Percentiles rank a stretch among this genome's conserved stretches.
These are phyloP conservation scores for Meta bourneti DNA, from an alignment of 2,888 invertebrate species.

Conservation along the genomic window DNA sequence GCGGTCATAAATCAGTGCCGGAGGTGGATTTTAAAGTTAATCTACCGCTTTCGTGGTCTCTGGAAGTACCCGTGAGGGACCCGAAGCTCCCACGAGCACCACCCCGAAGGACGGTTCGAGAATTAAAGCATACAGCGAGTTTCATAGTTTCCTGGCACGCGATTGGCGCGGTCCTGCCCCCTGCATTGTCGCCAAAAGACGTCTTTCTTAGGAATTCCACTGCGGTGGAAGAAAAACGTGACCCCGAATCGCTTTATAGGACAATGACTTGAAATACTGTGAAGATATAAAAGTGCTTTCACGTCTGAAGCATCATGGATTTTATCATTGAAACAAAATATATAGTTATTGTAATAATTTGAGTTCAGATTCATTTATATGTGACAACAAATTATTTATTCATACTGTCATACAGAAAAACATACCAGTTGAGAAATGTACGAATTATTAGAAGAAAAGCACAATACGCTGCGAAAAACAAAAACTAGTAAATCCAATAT, in stretches of 20 bases:
- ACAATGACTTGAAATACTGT: too few species aligned
- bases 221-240: background rate
- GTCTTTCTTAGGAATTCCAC: background rate
- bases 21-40: conserved; percentile 60
- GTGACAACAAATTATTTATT: too few species aligned
- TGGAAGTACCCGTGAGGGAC: conserved; percentile 41
- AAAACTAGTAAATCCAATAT: too few species aligned
- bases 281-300: too few species aligned
- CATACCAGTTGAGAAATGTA: too few species aligned
- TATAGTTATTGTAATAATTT: too few species aligned
- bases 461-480: too few species aligned
- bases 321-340: too few species aligned
- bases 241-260: background rate
- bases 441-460: too few species aligned
- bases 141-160: conserved; percentile 22
- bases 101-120: background rate
- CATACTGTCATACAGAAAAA: too few species aligned
- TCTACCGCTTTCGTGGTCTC: conserved; percentile 53
- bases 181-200: conserved; percentile 15
- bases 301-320: too few species aligned
- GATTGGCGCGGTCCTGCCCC: conserved; percentile 8
- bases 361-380: too few species aligned
- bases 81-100: conserved; percentile 1
- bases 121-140: conserved; percentile 14
- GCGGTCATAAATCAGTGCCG: conserved; percentile 49